These are phyloP conservation scores for Rhinoraja longicauda DNA, from an alignment of 2,797 vertebrate genomes.

Conservation along the genomic window DNA sequence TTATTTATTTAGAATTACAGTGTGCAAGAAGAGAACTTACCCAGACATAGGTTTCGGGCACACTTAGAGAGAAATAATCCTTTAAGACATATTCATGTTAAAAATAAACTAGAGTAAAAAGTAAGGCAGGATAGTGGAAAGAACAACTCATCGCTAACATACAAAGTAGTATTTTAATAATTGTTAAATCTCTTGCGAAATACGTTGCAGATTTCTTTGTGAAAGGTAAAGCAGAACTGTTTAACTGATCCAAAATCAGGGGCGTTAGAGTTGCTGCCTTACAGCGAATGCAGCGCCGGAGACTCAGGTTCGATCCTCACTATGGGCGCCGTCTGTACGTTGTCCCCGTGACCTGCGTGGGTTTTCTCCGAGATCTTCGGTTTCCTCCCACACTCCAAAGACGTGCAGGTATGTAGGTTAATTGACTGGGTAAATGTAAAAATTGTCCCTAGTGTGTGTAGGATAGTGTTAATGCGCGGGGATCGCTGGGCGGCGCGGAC, in stretches of 20 bases:
- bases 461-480: too few relatives aligned
- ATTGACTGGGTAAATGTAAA: too few relatives aligned
- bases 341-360: too few relatives aligned
- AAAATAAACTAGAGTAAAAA: not conserved
- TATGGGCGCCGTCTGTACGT: too few relatives aligned
- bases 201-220: not conserved
- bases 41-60: not conserved
- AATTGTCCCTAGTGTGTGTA: too few relatives aligned
- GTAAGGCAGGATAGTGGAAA: not conserved
- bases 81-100: not conserved
- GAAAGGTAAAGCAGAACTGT: not conserved
- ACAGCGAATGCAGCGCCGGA: too few relatives aligned
- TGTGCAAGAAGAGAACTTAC: slow-evolving; percentile 10
- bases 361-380: too few relatives aligned
- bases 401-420: too few relatives aligned
- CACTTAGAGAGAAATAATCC: not conserved
- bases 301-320: too few relatives aligned
- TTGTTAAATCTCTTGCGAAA: not conserved
- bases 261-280: too few relatives aligned
- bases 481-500: too few relatives aligned
- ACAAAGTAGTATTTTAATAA: not conserved
- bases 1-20: slow-evolving; percentile 11
- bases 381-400: too few relatives aligned
- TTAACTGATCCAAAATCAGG: not conserved
- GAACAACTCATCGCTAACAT: not conserved